These are phyloP conservation scores for Bactericera cockerelli DNA, from an alignment of 1,140 invertebrate genomes.

Conservation along the genomic window DNA sequence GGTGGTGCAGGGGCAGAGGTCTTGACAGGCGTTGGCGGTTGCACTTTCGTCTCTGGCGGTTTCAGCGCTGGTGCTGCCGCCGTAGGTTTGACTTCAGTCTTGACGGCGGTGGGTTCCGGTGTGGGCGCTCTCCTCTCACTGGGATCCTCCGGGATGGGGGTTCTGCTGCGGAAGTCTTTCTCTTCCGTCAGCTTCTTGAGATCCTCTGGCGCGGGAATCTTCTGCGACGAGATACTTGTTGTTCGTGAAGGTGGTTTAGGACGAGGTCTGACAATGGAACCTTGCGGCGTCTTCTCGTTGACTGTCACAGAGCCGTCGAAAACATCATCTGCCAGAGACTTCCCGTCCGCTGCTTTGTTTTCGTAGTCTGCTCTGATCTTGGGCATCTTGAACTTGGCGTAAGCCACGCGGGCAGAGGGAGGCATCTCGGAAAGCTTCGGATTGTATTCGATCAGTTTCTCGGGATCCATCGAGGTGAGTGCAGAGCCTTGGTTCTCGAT, in stretches of 20 bases:
- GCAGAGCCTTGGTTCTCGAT: constrained; percentile 39
- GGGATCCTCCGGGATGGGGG: constrained; percentile 33
- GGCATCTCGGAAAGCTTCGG: constrained; percentile 55
- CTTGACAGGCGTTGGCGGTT: constrained; percentile 20
- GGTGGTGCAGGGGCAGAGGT: constrained; percentile 27
- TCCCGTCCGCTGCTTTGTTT: constrained; percentile 22
- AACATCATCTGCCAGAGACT: constrained; percentile 15
- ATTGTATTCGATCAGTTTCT: constrained; percentile 59
- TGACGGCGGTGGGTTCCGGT: constrained; percentile 20
- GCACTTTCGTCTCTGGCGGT: constrained; percentile 23
- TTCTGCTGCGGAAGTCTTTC: constrained; percentile 29
- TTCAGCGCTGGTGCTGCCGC: constrained; percentile 23
- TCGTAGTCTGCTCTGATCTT: constrained; percentile 40
- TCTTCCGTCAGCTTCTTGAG: constrained; percentile 18
- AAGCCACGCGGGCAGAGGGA: constrained; percentile 57
- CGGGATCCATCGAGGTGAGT: constrained; percentile 43
- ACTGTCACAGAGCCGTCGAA: constrained; percentile 17
- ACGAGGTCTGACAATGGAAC: constrained; percentile 18
- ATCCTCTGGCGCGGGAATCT: constrained; percentile 16
- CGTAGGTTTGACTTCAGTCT: constrained; percentile 26
- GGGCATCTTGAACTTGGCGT: constrained; percentile 68
- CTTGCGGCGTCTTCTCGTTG: constrained; percentile 18
- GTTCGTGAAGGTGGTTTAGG: constrained; percentile 16
- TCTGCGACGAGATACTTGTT: constrained; percentile 19
- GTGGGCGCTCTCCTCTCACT: constrained; percentile 27